A percentile compares a stretch with the other conserved stretches of the same genome.
phyloP scores from a whole-genome alignment of 1,140 invertebrate species.

The Agraylea sexmaculata region DNA sequence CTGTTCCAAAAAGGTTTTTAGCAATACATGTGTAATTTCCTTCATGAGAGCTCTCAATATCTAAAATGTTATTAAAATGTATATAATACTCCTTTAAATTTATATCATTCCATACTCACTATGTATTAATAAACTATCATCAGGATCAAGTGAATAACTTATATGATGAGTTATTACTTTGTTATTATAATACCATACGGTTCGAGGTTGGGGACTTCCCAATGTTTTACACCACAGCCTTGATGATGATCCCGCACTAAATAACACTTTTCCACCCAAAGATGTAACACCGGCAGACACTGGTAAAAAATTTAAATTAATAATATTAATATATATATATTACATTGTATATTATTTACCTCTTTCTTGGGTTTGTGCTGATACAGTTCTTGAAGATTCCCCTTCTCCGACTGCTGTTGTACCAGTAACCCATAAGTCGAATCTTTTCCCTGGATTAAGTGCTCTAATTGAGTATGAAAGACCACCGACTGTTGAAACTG shows the following conservation, averaged over 20 bases:
- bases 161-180: constrained; percentile 48
- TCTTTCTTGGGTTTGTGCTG: constrained; percentile 29
- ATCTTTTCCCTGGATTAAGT: constrained; percentile 52
- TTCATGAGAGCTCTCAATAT: constrained; percentile 48
- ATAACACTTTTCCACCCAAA: constrained; percentile 30
- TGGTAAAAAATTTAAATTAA: constrained; percentile 18
- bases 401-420: constrained; percentile 69
- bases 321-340: neutral
- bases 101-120: constrained; percentile 32
- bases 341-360: constrained; percentile 22
- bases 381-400: constrained; percentile 29
- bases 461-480: constrained; percentile 47
- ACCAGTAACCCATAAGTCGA: constrained; percentile 77
- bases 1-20: constrained; percentile 71
- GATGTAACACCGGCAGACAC: constrained; percentile 37
- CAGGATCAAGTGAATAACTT: constrained; percentile 45
- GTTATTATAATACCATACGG: constrained; percentile 50
- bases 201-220: constrained; percentile 49
- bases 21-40: constrained; percentile 80
- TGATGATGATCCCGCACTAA: constrained; percentile 30
- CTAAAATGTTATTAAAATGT: constrained; percentile 20
- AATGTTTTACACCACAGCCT: constrained; percentile 47
- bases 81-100: neutral
- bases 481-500: constrained; percentile 2
- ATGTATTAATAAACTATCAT: constrained; percentile 49